Evolutionary conservation across 2,797 vertebrate species (phyloP), one percentile per base, ranked within the genome.

Genomic region (Sebastes ruberrimus): DNA sequence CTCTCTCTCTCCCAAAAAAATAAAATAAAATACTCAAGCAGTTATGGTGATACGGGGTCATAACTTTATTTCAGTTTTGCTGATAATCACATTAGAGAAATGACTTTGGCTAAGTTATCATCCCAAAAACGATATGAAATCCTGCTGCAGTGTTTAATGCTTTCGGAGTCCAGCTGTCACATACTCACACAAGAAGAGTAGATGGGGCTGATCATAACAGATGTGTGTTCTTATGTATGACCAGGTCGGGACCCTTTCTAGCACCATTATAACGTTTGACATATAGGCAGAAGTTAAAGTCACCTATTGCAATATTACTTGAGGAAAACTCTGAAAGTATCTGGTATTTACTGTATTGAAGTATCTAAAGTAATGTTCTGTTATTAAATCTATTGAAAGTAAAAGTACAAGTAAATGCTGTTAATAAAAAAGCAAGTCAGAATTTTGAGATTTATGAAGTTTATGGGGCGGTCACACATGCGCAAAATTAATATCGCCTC

Each of bases 11-110:
- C 49, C 33, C 49, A 35, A 13, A 3, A 14, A 7, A 20, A 7
- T n/a, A n/a, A n/a, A n/a, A n/a, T n/a, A 20, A 49, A 28, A 20
- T 28, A 28, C 38, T 49, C 10, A 59, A 59, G 28, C 53, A 18
- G 38, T 52, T 25, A 13, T 28, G 23, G 22, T 18, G 61, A 59
- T n/a, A 23, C 53, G 18, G 13, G 27, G 27, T 38, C 32, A 8
- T 10, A 46, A 30, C 28, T 71, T 60, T 18, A 63, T 25, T 32
- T 38, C n/a, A 25, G 25, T 56, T 56, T 27, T 56, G 62, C 56
- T 42, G 62, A 63, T 77, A 67, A 49, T 81, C 60, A 65, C 55
- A 72, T 67, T 55, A 71, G 55, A 10, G 13, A 52, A 60, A 55
- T 25, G 6, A n/a, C 55, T 57, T 60, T 38, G 30, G 30, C 57